Percentiles rank a stretch among this genome's conserved stretches.
These are phyloP conservation scores for Tricholaema leucomelas DNA, from an alignment of 2,113 vertebrate genomes.

Conservation along the genomic window DNA sequence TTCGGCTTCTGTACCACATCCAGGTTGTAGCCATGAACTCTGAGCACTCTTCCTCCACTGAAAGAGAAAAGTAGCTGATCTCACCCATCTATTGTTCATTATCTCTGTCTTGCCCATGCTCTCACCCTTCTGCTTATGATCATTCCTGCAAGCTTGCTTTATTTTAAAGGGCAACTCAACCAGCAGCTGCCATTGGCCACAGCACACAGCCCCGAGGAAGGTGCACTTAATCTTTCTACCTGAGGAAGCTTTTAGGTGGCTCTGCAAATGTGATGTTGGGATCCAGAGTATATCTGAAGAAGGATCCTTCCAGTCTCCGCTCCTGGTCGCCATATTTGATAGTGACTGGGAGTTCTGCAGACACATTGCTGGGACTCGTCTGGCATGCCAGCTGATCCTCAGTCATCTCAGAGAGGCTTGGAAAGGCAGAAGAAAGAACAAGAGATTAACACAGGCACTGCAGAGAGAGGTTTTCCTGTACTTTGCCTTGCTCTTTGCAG, in stretches of 20 bases:
- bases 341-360: conserved; percentile 79
- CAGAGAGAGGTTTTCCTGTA: not conserved
- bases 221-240: conserved; percentile 65
- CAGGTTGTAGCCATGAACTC: conserved; percentile 86
- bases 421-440: not conserved
- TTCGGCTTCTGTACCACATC: conserved; percentile 92
- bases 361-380: conserved; percentile 81
- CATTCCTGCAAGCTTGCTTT: not conserved
- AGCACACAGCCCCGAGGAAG: not conserved
- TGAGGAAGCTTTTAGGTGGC: conserved; percentile 90
- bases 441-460: not conserved
- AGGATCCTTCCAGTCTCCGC: conserved; percentile 75
- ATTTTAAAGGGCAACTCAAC: not conserved
- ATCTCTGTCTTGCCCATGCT: not conserved
- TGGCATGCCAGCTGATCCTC: conserved; percentile 83
- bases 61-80: conserved; percentile 32
- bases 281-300: conserved; percentile 87
- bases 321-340: conserved; percentile 83
- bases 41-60: conserved; percentile 90
- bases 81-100: not conserved
- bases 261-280: conserved; percentile 87
- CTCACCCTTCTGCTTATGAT: not conserved
- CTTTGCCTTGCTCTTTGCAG: not conserved
- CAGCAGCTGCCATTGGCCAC: not conserved
- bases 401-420: conserved; percentile 81